A percentile compares a stretch with the other conserved stretches of the same genome.
Evolutionary conservation across 2,888 invertebrate species (phyloP).

Genomic region (Sinohyriopsis cumingii): DNA sequence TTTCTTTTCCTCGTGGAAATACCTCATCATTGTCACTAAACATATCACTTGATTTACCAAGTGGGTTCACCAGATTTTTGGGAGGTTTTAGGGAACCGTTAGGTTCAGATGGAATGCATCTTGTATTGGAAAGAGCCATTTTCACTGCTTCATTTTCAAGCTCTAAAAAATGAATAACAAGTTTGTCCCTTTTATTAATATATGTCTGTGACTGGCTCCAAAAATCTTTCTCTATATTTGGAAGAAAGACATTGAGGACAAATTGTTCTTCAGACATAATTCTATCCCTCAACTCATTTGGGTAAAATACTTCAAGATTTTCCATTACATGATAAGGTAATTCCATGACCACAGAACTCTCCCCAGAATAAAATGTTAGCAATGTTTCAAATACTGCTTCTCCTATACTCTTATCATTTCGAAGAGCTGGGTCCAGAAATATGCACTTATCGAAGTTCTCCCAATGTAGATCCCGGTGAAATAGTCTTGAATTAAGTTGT

Average conservation of each 20-base stretch:
- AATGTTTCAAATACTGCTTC: conserved; percentile 6
- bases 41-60: too few relatives aligned
- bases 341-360: background rate
- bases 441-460: conserved; percentile 2
- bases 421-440: conserved; percentile 12
- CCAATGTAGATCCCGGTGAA: conserved; percentile 4
- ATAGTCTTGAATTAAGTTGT: conserved; percentile 4
- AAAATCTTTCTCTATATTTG: conserved; percentile 7
- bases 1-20: too few relatives aligned
- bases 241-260: conserved; percentile 10
- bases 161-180: too few relatives aligned
- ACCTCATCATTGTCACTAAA: too few relatives aligned
- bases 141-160: too few relatives aligned
- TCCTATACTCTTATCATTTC: conserved; percentile 5
- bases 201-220: background rate
- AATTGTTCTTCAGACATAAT: conserved; percentile 10
- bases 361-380: conserved; percentile 3
- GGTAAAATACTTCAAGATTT: background rate
- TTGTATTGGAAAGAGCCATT: too few relatives aligned
- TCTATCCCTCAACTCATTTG: background rate
- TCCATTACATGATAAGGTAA: too few relatives aligned
- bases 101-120: too few relatives aligned
- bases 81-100: too few relatives aligned
- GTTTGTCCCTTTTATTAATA: background rate
- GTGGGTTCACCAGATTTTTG: too few relatives aligned